A percentile compares a stretch with the other conserved stretches of the same genome.
phyloP scores from a whole-genome alignment of 2,113 vertebrate genomes.

The Chrysemys picta region DNA sequence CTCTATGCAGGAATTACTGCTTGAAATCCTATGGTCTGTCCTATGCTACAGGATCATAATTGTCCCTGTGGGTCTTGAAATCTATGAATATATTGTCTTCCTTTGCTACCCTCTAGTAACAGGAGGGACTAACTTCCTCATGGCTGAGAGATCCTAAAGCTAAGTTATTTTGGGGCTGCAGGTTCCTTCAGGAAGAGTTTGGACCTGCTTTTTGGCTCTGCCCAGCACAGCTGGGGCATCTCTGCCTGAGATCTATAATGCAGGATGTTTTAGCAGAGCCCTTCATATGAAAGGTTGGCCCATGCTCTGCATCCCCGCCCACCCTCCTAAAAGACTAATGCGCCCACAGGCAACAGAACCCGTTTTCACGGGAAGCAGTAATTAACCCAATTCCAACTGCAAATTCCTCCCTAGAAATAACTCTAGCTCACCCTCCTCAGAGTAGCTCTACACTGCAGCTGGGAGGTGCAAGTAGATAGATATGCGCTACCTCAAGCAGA shows the following conservation, averaged over 20 bases:
- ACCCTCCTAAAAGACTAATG: accelerated
- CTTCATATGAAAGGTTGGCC: not conserved
- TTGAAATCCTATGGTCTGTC: not conserved
- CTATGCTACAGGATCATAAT: not conserved
- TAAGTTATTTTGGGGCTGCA: not conserved
- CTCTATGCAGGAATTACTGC: not conserved
- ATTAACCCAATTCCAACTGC: not conserved
- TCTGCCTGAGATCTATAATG: not conserved
- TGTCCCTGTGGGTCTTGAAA: not conserved
- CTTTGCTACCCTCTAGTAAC: not conserved
- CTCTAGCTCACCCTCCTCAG: not conserved
- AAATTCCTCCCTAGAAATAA: not conserved
- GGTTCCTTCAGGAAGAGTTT: not conserved
- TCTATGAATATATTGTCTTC: not conserved
- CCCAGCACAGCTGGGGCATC: not conserved
- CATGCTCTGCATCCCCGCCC: not conserved
- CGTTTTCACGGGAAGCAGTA: not conserved
- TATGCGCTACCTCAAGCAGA: not conserved
- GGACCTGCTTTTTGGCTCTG: not conserved
- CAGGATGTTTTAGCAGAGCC: not conserved
- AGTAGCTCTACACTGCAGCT: not conserved
- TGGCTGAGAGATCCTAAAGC: not conserved
- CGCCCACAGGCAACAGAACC: not conserved
- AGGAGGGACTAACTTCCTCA: not conserved
- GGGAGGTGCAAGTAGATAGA: not conserved